These are phyloP conservation scores for Paguma larvata DNA, from an alignment of 2,797 vertebrate genomes.

Conservation along the genomic window DNA sequence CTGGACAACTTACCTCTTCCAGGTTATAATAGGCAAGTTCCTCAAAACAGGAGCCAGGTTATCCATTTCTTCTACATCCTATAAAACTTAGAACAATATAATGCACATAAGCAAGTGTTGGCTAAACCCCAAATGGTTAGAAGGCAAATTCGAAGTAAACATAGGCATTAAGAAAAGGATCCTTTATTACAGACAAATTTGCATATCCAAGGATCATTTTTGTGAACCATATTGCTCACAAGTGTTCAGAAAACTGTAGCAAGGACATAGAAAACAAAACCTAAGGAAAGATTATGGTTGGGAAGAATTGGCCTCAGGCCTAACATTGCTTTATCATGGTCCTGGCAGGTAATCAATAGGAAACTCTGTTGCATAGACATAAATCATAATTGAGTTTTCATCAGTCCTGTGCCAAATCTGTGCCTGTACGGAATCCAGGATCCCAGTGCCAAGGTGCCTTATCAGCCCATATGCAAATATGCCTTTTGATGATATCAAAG, in stretches of 20 bases:
- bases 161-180: conserved; percentile 51
- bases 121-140: conserved; percentile 12
- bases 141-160: conserved; percentile 19
- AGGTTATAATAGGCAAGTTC: background rate
- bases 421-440: conserved; percentile 85
- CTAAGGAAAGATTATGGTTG: conserved; percentile 72
- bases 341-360: conserved; percentile 90
- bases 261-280: conserved; percentile 83
- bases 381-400: conserved; percentile 91
- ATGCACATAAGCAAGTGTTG: conserved; percentile 1
- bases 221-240: conserved; percentile 80
- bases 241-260: conserved; percentile 82
- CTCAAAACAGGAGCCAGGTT: background rate
- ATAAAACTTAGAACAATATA: conserved; percentile 12
- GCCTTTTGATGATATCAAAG: conserved; percentile 83
- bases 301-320: conserved; percentile 85
- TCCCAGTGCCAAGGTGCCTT: conserved; percentile 83
- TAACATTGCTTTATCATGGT: conserved; percentile 89
- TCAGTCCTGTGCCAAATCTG: conserved; percentile 86
- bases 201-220: conserved; percentile 78
- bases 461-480: conserved; percentile 85
- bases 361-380: conserved; percentile 90
- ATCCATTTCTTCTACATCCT: conserved; percentile 49
- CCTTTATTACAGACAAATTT: conserved; percentile 67
- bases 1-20: conserved; percentile 13